Base-by-base conservation (phyloP, 1,140 invertebrate genomes). In the Apis dorsata region DNA sequence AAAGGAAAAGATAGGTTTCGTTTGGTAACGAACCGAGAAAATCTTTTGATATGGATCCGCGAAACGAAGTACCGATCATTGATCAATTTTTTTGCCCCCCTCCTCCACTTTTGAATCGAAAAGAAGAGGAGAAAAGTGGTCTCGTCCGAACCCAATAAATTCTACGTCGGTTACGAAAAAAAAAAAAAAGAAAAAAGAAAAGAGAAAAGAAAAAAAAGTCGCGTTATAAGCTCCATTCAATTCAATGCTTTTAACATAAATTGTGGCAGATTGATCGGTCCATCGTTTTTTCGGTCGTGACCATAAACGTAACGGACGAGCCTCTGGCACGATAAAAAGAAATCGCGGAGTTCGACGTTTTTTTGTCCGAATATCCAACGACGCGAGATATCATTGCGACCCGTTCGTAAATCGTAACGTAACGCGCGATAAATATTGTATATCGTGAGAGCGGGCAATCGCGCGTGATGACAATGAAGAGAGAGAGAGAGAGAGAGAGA, bases 381-480 rank as follows among this genome's bases (percentile, higher is more conserved):
- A 49, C 44, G 55, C 55, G 53, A 5, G 12, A 1, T 24, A 17
- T 34, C 51, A 13, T 81, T 72, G n/a, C 79, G 53, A 59, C 34
- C 34, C 49, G 53, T 81, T 81, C 28, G 71, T 28, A 75, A 80
- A 59, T 8, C 21, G 55, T 62, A 13, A 17, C n/a, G 13, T 13
- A 3, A 3, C 34, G 34, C 24, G 79, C 63, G 28, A 75, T 81
- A 81, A 81, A 81, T 81, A 81, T 75, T 62, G 53, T 59, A 69
- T 68, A 75, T 60, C 71, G 79, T 81, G 79, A 51, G 19, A 24
- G 51, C 28, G 17, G 51, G 63, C 34, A 68, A 81, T 81, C 63
- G 28, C 55, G 5, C n/a, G 12, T 4, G 63, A 53, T 44, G 53
- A 81, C 79, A 68, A 59, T 75, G 72, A 34, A 68, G 63, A 75